Percentiles rank a stretch among this genome's conserved stretches.
phyloP scores from a whole-genome alignment of 2,797 vertebrate genomes.

The Forpus xanthops region DNA sequence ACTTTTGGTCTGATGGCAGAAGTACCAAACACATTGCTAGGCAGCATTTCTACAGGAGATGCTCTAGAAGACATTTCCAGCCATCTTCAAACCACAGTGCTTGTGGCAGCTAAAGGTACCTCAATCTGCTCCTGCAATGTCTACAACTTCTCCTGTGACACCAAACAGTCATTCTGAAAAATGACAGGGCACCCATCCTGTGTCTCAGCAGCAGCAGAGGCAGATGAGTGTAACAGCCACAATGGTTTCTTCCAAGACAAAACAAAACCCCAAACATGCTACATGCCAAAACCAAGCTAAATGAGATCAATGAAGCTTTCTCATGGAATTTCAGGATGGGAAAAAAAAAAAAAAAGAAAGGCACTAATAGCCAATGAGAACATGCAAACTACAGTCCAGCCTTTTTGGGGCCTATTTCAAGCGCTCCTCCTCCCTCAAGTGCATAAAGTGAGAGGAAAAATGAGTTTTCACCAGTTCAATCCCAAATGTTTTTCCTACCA shows the following conservation, averaged over 20 bases:
- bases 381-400: neutral
- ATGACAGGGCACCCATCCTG: fast-evolving
- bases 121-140: neutral
- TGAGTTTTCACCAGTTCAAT: neutral
- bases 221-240: fast-evolving
- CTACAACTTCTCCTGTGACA: neutral
- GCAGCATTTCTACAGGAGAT: neutral
- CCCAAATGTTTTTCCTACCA: neutral
- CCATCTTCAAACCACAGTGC: fast-evolving
- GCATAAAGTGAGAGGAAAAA: neutral
- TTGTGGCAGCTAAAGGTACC: neutral
- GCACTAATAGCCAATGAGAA: neutral
- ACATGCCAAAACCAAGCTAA: neutral
- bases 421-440: neutral
- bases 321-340: neutral
- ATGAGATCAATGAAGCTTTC: neutral
- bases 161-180: neutral
- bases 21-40: neutral
- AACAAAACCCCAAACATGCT: neutral
- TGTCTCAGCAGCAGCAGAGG: neutral
- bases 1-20: neutral
- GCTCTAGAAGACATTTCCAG: neutral
- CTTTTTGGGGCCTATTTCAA: neutral
- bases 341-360: neutral
- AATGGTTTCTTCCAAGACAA: neutral